These are phyloP conservation scores for Ametastegia equiseti DNA, from an alignment of 2,888 invertebrate species.

Conservation along the genomic window DNA sequence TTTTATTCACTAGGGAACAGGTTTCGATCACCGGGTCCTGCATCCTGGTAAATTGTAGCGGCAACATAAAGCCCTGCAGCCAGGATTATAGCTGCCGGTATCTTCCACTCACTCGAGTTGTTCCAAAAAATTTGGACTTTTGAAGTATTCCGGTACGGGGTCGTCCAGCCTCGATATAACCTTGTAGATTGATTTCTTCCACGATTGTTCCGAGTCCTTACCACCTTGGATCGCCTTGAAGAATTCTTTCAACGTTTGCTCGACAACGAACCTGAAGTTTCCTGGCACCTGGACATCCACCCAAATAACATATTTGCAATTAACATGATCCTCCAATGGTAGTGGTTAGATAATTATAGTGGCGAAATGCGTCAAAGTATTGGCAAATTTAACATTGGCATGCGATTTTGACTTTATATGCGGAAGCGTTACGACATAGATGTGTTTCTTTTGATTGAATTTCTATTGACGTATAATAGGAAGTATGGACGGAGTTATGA, in stretches of 20 bases:
- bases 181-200: conserved; percentile 99
- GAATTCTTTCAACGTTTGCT: conserved; percentile 98
- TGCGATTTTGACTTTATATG: no score
- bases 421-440: conserved; percentile 30
- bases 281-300: conserved; percentile 88
- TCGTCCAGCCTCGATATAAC: conserved; percentile 99
- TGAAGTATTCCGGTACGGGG: conserved; percentile 99
- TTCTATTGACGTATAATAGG: no score
- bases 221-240: conserved; percentile 98
- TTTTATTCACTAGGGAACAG: neutral
- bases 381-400: neutral
- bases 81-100: conserved; percentile 7
- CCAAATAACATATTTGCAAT: neutral
- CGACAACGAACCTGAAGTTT: conserved; percentile 97
- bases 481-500: no score
- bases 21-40: neutral
- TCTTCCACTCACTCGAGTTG: conserved; percentile 89
- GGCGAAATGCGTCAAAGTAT: no score
- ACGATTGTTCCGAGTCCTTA: conserved; percentile 98
- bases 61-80: neutral
- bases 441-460: conserved; percentile 19
- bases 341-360: no score
- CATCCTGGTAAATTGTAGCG: neutral
- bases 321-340: no score
- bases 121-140: conserved; percentile 99